Percentiles rank a stretch among this genome's conserved stretches.
These are phyloP conservation scores for Rhabdornis inornatus DNA, from an alignment of 2,113 vertebrate species.

Conservation along the genomic window DNA sequence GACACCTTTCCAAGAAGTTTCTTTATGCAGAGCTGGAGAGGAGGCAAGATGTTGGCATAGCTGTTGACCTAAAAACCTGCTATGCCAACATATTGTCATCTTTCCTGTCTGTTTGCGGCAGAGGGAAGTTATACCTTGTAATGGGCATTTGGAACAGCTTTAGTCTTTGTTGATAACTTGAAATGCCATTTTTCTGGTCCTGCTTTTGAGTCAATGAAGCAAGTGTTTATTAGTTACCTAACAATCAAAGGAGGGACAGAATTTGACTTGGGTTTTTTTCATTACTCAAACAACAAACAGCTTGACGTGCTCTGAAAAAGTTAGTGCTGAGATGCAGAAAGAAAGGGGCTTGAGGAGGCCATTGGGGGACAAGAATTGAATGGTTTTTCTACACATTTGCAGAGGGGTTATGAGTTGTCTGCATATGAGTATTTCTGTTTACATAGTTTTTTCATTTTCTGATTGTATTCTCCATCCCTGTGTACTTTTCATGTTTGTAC, in stretches of 20 bases:
- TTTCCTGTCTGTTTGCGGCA: conserved; percentile 74
- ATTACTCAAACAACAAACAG: rapidly evolving
- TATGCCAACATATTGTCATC: conserved; percentile 83
- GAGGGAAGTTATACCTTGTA: neutral
- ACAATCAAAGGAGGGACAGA: neutral
- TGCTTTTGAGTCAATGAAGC: neutral
- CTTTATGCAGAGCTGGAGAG: conserved; percentile 70
- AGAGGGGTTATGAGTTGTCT: neutral
- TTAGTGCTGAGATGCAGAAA: neutral
- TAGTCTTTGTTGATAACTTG: neutral
- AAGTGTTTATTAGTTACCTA: neutral
- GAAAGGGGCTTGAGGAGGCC: neutral
- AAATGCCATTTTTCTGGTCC: neutral
- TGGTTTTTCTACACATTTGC: neutral
- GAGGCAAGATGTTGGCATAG: conserved; percentile 87
- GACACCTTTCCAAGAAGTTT: neutral
- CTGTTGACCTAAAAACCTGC: conserved; percentile 79
- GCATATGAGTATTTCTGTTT: neutral
- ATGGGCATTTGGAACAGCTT: neutral
- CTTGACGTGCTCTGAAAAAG: neutral
- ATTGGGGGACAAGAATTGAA: rapidly evolving
- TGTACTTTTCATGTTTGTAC: neutral
- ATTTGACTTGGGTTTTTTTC: neutral
- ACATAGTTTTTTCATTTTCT: neutral
- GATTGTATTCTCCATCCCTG: neutral